Evolutionary conservation across 2,113 vertebrate species (phyloP).

Genomic region (Hippolais icterina): DNA sequence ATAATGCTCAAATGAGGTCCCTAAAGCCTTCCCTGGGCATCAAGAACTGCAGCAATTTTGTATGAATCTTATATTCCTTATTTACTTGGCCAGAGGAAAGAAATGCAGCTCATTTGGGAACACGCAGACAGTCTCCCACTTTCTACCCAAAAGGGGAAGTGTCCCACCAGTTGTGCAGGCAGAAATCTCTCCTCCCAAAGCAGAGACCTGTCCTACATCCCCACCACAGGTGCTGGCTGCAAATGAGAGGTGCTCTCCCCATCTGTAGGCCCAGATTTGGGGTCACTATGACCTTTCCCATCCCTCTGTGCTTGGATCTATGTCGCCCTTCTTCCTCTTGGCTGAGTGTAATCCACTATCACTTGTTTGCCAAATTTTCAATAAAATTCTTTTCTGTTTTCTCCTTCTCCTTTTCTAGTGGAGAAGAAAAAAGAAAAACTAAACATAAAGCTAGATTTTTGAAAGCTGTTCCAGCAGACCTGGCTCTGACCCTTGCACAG

Average conservation of each 20-base stretch:
- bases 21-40: background rate
- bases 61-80: background rate
- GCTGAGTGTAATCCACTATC: accelerated
- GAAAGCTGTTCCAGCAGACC: background rate
- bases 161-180: accelerated
- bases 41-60: background rate
- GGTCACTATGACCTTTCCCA: background rate
- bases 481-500: background rate
- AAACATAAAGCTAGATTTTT: background rate
- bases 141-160: background rate
- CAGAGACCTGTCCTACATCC: accelerated
- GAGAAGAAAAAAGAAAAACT: background rate
- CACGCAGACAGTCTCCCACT: background rate
- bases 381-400: background rate
- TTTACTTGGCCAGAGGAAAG: background rate
- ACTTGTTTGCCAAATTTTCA: background rate
- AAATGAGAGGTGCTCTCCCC: background rate
- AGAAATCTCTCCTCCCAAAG: background rate
- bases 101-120: background rate
- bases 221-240: background rate
- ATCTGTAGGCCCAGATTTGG: background rate
- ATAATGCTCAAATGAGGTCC: background rate
- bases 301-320: background rate
- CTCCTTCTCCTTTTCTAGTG: background rate
- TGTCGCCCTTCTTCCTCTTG: background rate